Conservation (phyloP, 2,797 vertebrate genomes). For the Mormyrus proboscirostris region DNA sequence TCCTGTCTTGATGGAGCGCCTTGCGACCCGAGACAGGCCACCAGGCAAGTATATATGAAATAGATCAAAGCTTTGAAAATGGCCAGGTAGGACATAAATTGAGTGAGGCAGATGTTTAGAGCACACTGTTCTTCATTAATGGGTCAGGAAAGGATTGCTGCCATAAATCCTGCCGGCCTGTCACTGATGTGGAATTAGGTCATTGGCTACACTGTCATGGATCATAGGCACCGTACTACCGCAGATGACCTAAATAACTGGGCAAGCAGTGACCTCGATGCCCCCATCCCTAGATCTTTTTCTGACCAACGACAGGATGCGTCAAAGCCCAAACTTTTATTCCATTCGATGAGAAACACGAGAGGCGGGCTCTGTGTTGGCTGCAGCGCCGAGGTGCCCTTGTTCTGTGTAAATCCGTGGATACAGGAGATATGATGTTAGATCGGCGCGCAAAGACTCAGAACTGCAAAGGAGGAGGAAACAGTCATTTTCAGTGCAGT, state of each 20-base stretch:
- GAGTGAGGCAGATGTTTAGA: neutral
- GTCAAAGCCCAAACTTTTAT: neutral
- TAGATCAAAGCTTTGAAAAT: neutral
- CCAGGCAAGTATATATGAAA: neutral
- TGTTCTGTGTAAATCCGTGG: neutral
- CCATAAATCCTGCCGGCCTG: neutral
- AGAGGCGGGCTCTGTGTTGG: neutral
- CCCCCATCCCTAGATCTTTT: neutral
- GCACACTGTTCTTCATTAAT: neutral
- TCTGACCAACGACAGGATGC: neutral
- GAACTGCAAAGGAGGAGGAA: slow-evolving; percentile 25
- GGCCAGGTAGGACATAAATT: neutral
- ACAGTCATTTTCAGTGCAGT: slow-evolving; percentile 59
- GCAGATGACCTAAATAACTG: neutral
- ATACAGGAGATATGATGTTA: neutral
- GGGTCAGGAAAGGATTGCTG: neutral
- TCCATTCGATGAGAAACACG: neutral
- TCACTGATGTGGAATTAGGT: neutral
- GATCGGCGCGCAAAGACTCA: neutral
- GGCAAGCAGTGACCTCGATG: neutral
- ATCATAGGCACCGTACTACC: neutral
- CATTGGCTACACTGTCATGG: neutral
- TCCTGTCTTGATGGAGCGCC: neutral
- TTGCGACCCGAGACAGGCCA: neutral
- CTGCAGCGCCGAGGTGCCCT: neutral